These are phyloP conservation scores for Aporrectodea caliginosa DNA, from an alignment of 1,140 invertebrate species.

Conservation along the genomic window DNA sequence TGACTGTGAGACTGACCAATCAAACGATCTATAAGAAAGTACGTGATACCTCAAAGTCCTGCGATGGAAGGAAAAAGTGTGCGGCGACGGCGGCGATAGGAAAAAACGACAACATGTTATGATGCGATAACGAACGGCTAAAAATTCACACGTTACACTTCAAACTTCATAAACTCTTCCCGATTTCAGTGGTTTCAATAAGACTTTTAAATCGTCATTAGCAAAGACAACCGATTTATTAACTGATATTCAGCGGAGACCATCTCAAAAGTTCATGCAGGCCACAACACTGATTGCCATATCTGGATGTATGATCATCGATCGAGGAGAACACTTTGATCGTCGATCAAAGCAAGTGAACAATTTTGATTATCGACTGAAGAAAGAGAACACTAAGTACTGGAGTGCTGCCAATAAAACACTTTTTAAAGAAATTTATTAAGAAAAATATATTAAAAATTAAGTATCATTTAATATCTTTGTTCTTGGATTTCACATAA, in stretches of 20 bases:
- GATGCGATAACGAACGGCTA: constrained; percentile 31
- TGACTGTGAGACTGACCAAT: constrained; percentile 1
- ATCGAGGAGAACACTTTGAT: too few relatives aligned
- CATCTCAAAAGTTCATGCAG: constrained; percentile 39
- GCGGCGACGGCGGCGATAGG: constrained; percentile 35
- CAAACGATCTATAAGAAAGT: constrained; percentile 15
- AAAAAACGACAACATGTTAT: constrained; percentile 39
- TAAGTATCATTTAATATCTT: too few relatives aligned
- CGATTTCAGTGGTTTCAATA: not conserved
- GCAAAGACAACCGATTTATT: too few relatives aligned
- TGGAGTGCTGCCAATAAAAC: too few relatives aligned
- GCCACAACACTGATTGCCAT: constrained; percentile 12
- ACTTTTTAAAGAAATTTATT: too few relatives aligned
- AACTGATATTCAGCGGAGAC: constrained; percentile 28
- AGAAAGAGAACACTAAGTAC: too few relatives aligned
- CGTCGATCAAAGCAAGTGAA: too few relatives aligned
- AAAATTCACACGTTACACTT: not conserved
- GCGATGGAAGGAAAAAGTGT: not conserved
- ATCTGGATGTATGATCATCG: constrained; percentile 26
- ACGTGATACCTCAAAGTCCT: constrained; percentile 29
- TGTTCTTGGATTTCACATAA: too few relatives aligned
- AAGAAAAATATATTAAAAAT: too few relatives aligned
- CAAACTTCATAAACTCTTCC: not conserved
- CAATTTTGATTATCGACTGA: too few relatives aligned
- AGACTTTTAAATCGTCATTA: not conserved